Evolutionary conservation across 1,140 invertebrate genomes (phyloP), one percentile per base, ranked within the genome.

Genomic region (Drosophila parabipectinata): DNA sequence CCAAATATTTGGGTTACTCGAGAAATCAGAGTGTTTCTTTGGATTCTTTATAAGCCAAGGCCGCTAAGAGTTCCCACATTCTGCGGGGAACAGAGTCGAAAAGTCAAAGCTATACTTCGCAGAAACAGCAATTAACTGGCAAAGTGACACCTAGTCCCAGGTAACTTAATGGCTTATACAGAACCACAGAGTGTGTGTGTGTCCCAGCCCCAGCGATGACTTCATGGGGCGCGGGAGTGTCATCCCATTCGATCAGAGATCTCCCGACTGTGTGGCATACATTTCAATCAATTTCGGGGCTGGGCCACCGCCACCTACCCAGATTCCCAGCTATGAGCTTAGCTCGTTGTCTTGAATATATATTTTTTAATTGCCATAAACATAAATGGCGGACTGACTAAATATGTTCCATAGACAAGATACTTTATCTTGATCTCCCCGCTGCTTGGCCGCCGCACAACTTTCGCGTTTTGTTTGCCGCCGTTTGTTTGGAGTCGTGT

Each of bases 381-480:
- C 59, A 73, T 73, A 73, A 73, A 56, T 63, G 71, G 71, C 53
- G 52, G 61, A 39, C 72, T 64, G 72, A 59, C 53, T 74, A 74
- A 73, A 73, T 48, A 50, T 51, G 6, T 74, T 74, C 62, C 53
- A 56, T 51, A 72, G 52, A 51, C 51, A 50, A 15, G 14, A 48
- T 44, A 15, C 52, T 41, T 41, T 64, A 62, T 62, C 63, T 52
- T 18, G 63, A 8, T 62, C 48, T 44, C 57, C 45, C 60, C 64
- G 21, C 21, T 18, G 18, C 21, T 21, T 3, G 21, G 21, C 21
- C 21, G 47, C 26, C 15, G 32, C 26, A 50, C 61, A 78, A 85
- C 82, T 85, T 85, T 85, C 77, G 81, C 81, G 72, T 74, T 74
- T 45, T 28, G 26, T 28, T 28, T 28, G 26, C 26, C 3, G 39